Base-by-base conservation (phyloP, 2,113 vertebrate species). In the Eurystomus gularis region DNA sequence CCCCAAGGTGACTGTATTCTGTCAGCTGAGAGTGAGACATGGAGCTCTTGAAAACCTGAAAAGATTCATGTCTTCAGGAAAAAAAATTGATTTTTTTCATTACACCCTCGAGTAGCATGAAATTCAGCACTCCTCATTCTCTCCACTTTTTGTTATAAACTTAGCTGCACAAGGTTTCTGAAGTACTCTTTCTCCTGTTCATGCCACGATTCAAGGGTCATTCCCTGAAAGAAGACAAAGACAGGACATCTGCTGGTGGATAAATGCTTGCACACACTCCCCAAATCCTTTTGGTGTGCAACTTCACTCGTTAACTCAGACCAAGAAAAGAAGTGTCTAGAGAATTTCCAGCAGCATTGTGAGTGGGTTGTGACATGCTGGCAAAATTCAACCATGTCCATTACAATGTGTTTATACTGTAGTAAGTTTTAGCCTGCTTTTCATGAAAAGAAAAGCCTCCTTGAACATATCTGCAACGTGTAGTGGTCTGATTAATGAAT, bases 1-100 rank as follows among this genome's bases (percentile, higher is more conserved):
- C 71, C 87, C 91, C 57, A 95, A 97, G 85, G 83, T 97, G 83
- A 94, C 77, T 91, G 71, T 37, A 58, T 89, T 61, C 57, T 85
- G n/a, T 91, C 92, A 94, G 52, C n/a, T 49, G 46, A 94, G 14
- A 84, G 48, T 60, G 49, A 51, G 88, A 93, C 64, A 39, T 37
- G 31, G 77, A 86, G 23, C 54, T 94, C 29, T 84, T 96, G 80
- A 54, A 81, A 93, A 86, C 66, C 42, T 84, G 37, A 9, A 39
- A 95, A 95, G 48, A 88, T 88, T 66, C 21, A 61, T 69, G 19
- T 85, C 54, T 70, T 90, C 10, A 13, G 33, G 28, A 71, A 66
- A 82, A 79, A 57, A 76, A 4, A n/a, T 8, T 70, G 4, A 25
- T 51, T 65, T 68, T 86, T 79, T 83, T 16, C n/a, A 49, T 42